A percentile compares a stretch with the other conserved stretches of the same genome.
These are phyloP conservation scores for Drosophila birchii DNA, from an alignment of 2,888 invertebrate species.

Conservation along the genomic window DNA sequence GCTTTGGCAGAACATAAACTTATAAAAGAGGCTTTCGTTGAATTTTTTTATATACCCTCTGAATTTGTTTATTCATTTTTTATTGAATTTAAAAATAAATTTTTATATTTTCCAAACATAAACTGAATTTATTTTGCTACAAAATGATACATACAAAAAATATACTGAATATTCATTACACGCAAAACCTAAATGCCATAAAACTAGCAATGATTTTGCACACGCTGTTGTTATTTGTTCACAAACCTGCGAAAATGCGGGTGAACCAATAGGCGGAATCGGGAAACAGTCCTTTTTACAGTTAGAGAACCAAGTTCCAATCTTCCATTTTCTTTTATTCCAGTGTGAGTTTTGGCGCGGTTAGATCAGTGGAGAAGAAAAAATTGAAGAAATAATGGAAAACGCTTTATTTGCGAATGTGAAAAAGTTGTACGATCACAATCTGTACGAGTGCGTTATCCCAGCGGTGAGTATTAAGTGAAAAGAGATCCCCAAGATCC, in stretches of 20 bases:
- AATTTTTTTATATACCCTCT: no score
- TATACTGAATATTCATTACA: background rate
- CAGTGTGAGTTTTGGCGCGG: background rate
- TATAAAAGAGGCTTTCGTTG: no score
- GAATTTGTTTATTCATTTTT: no score
- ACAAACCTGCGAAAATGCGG: background rate
- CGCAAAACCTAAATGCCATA: background rate
- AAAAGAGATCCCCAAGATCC: no score
- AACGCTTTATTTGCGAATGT: constrained; percentile 88
- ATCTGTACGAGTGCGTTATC: constrained; percentile 90
- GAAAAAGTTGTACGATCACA: constrained; percentile 89
- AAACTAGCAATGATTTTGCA: background rate
- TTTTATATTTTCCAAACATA: no score
- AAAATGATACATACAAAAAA: background rate
- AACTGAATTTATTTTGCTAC: background rate
- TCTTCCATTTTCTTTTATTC: background rate
- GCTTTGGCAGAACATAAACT: no score
- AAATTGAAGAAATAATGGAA: constrained; percentile 83
- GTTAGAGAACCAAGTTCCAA: background rate
- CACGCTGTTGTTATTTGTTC: no score
- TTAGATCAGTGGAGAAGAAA: background rate
- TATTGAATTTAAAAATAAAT: no score
- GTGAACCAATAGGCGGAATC: background rate
- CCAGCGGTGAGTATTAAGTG: constrained; percentile 86
- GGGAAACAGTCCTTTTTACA: constrained; percentile 2